Conservation (phyloP, 2,888 invertebrate genomes). For the Lochmaea crataegi region DNA sequence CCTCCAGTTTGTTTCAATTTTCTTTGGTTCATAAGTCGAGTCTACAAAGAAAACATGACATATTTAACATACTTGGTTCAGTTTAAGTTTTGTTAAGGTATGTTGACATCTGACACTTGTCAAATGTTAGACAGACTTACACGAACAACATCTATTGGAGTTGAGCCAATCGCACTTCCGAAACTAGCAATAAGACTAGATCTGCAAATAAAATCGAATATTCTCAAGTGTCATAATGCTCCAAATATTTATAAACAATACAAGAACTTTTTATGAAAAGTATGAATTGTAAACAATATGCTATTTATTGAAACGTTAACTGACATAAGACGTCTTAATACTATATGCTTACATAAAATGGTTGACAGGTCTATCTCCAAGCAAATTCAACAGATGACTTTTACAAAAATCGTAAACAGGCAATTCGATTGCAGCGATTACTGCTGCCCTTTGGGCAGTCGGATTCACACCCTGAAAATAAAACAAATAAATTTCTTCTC, state of each 20-base stretch:
- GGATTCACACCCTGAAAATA: conserved; percentile 84
- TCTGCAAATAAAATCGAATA: conserved; percentile 65
- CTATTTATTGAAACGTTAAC: no score
- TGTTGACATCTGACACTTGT: no score
- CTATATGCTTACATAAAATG: conserved; percentile 81
- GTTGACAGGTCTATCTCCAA: conserved; percentile 85
- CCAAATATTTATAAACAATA: no score
- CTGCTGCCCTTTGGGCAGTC: conserved; percentile 92
- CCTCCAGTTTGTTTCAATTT: conserved; percentile 67
- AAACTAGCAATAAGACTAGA: conserved; percentile 93
- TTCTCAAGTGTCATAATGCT: background rate
- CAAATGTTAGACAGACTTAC: conserved; percentile 67
- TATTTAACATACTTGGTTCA: background rate
- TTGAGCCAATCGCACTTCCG: conserved; percentile 93
- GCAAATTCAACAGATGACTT: conserved; percentile 73
- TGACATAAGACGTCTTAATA: no score
- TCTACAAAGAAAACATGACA: conserved; percentile 70
- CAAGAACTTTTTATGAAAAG: background rate
- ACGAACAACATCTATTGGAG: conserved; percentile 92
- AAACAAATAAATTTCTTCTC: background rate
- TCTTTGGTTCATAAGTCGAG: conserved; percentile 94
- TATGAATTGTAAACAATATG: no score
- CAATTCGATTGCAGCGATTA: conserved; percentile 93
- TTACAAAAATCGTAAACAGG: conserved; percentile 94
- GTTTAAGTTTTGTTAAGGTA: no score